phyloP scores from a whole-genome alignment of 2,797 vertebrate species.

The Sebastes dallii region DNA sequence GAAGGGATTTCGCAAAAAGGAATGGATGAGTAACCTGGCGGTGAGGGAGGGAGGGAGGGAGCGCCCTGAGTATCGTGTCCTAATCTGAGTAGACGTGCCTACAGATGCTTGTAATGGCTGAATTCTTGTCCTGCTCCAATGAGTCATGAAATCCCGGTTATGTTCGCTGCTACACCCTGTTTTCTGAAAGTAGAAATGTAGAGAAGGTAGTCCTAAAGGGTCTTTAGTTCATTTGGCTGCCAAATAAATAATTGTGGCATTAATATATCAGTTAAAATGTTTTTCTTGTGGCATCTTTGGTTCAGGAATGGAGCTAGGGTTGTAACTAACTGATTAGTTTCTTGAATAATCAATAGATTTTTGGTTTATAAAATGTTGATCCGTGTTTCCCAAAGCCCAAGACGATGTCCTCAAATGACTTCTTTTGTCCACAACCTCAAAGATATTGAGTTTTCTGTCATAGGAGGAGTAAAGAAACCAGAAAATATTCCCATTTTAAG shows the following conservation, averaged over 20 bases:
- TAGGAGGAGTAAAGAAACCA: too few relatives aligned
- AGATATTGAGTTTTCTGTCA: too few relatives aligned
- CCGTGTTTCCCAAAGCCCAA: too few relatives aligned
- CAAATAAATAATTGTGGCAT: neutral
- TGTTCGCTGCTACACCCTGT: constrained; percentile 40
- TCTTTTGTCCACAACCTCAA: too few relatives aligned
- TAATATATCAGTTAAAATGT: neutral
- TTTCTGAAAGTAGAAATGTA: neutral
- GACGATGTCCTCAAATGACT: too few relatives aligned
- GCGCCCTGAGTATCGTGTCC: neutral
- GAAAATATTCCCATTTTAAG: too few relatives aligned
- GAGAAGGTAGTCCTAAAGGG: neutral
- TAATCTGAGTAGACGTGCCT: constrained; percentile 27
- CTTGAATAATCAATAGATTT: too few relatives aligned
- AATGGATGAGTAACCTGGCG: constrained; percentile 47
- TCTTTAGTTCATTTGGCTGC: neutral
- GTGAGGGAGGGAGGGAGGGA: neutral
- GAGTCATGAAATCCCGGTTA: constrained; percentile 49
- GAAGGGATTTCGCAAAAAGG: neutral
- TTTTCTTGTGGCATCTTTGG: neutral
- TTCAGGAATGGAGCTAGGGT: too few relatives aligned
- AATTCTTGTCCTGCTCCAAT: constrained; percentile 16
- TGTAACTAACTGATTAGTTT: too few relatives aligned
- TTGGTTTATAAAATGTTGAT: too few relatives aligned
- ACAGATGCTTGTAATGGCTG: constrained; percentile 23